A percentile compares a stretch with the other conserved stretches of the same genome.
These are phyloP conservation scores for Petromus typicus DNA, from an alignment of 2,113 vertebrate species.

Conservation along the genomic window DNA sequence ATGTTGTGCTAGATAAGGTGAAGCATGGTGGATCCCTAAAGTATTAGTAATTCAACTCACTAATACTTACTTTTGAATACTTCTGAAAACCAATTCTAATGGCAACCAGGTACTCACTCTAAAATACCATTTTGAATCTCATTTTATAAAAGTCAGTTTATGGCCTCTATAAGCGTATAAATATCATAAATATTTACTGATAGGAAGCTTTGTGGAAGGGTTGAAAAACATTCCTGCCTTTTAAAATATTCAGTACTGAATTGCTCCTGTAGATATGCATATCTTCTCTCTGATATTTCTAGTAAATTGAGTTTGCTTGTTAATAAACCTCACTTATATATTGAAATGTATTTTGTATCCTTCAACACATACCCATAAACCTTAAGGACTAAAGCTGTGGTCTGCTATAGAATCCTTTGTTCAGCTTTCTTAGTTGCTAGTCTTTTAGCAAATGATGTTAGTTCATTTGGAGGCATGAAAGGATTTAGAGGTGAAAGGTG, in stretches of 20 bases:
- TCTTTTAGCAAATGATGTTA: constrained; percentile 26
- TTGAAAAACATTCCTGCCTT: background rate
- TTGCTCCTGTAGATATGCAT: background rate
- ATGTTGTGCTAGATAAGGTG: constrained; percentile 18
- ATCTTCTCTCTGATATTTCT: background rate
- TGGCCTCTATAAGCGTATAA: constrained; percentile 36
- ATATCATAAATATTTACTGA: constrained; percentile 48
- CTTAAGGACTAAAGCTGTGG: background rate
- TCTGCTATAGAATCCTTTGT: background rate
- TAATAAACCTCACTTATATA: constrained; percentile 28
- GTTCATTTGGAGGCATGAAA: background rate
- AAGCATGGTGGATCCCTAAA: constrained; percentile 24
- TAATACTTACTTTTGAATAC: constrained; percentile 28
- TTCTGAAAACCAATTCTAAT: constrained; percentile 44
- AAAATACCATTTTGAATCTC: background rate
- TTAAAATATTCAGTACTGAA: constrained; percentile 9
- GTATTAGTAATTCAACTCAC: constrained; percentile 45
- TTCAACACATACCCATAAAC: background rate
- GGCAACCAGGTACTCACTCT: background rate
- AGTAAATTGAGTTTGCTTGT: background rate
- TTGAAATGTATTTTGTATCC: background rate
- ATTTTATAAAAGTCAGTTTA: constrained; percentile 12
- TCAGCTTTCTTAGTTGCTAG: constrained; percentile 14
- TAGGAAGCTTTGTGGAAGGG: background rate
- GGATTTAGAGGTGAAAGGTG: constrained; percentile 43